Evolutionary conservation across 2,113 vertebrate genomes (phyloP), one percentile per base, ranked within the genome.

Genomic region (Murina feae): DNA sequence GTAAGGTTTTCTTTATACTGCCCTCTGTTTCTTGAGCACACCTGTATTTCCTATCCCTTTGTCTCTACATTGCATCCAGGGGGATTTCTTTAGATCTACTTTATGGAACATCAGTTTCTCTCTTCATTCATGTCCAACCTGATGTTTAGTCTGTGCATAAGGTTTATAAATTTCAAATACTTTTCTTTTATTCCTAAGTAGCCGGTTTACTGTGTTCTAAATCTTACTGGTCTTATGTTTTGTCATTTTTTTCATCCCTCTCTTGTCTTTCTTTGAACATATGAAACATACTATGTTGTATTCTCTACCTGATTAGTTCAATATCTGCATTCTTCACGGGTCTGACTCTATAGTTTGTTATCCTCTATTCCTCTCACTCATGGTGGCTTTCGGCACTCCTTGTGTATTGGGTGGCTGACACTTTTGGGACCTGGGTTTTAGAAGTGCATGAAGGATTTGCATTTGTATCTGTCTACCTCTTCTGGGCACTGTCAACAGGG

Each of bases 61-160:
- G 5, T 91, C 53, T 79, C 32, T 86, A 49, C 68, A 47, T 12
- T 74, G 21, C 9, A 79, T 74, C 74, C 32, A 25, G 25, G 16
- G 9, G 72, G 47, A 90, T 80, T 83, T 79, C 37, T 95, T 96
- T 76, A 66, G 35, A 92, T 81, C 49, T 89, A 28, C 83, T 90
- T 92, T 75, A 65, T 75, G 39, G n/a, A 81, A 76, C 25, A 51
- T 69, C 71, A 25, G 86, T 58, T 86, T 42, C n/a, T 75, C n/a
- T 79, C 17, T 94, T 81, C 51, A 58, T 88, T 76, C 85, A 14
- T 47, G 11, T 60, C 5, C 4, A 76, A 28, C 49, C 2, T 94
- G 21, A 12, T 81, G 1, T 53, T 78, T 79, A 79, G 20, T 47
- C 18, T 95, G 16, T 18, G 49, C 0, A 74, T 37, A 75, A 47